Evolutionary conservation across 1,140 invertebrate genomes (phyloP).

Genomic region (Drosophila bipectinata): DNA sequence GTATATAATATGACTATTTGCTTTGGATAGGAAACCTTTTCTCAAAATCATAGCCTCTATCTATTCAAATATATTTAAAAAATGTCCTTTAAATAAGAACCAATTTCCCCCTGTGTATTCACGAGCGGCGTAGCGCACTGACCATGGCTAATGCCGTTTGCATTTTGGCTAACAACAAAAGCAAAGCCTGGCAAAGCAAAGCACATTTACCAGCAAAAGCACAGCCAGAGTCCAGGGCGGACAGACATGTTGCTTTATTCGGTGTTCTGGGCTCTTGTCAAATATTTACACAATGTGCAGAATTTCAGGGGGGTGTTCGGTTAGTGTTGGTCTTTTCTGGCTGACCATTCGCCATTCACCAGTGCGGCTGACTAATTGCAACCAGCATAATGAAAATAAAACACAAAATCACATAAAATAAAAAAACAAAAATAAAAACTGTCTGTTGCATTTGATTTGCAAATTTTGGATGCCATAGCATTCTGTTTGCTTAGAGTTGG

Average conservation of each 20-base stretch:
- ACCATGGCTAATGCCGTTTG: slow-evolving; percentile 73
- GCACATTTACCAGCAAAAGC: not conserved
- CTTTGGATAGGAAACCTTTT: no score
- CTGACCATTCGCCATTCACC: slow-evolving; percentile 39
- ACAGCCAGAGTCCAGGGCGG: slow-evolving; percentile 20
- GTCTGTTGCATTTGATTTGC: slow-evolving; percentile 70
- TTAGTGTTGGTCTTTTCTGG: slow-evolving; percentile 35
- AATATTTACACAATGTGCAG: slow-evolving; percentile 66
- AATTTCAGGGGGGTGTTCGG: slow-evolving; percentile 4
- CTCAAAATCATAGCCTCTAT: no score
- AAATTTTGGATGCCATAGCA: slow-evolving; percentile 51
- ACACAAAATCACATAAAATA: not conserved
- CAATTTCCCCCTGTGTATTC: slow-evolving; percentile 24
- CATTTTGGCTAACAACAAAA: slow-evolving; percentile 63
- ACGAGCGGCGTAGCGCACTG: slow-evolving; percentile 48
- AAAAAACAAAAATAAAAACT: slow-evolving; percentile 7
- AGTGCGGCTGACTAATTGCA: slow-evolving; percentile 68
- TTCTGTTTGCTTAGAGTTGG: slow-evolving; percentile 60
- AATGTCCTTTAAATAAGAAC: no score
- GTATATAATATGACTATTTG: no score
- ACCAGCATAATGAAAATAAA: slow-evolving; percentile 23
- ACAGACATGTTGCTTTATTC: slow-evolving; percentile 33
- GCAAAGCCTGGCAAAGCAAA: slow-evolving; percentile 1
- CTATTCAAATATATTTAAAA: no score
- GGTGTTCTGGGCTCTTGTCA: slow-evolving; percentile 53